Percentiles rank a stretch among this genome's conserved stretches.
These are phyloP conservation scores for Dolichotis patagonum DNA, from an alignment of 2,113 vertebrate species.

Conservation along the genomic window DNA sequence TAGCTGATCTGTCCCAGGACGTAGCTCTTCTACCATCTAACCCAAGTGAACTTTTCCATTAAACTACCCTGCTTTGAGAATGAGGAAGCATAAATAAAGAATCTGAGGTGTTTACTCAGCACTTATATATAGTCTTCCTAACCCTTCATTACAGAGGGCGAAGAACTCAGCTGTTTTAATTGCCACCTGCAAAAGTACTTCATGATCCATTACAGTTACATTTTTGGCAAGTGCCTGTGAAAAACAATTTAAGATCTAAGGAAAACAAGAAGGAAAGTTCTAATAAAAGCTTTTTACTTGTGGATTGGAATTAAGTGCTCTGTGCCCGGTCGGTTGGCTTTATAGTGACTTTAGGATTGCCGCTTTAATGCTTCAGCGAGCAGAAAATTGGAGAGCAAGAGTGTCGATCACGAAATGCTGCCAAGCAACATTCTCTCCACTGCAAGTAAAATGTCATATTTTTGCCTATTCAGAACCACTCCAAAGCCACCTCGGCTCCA, in stretches of 20 bases:
- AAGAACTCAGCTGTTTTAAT: conserved; percentile 66
- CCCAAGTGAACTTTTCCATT: conserved; percentile 43
- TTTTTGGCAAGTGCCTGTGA: conserved; percentile 49
- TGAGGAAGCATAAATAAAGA: conserved; percentile 71
- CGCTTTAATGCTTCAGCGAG: conserved; percentile 62
- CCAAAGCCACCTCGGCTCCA: neutral
- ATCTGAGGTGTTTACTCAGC: conserved; percentile 59
- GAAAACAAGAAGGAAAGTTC: conserved; percentile 34
- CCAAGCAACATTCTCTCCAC: conserved; percentile 45
- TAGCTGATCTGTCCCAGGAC: conserved; percentile 29
- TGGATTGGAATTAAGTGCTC: conserved; percentile 62
- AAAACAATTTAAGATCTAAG: conserved; percentile 53
- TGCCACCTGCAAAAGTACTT: conserved; percentile 67
- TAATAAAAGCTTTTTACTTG: conserved; percentile 67
- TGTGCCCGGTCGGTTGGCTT: conserved; percentile 44
- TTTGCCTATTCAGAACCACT: conserved; percentile 43
- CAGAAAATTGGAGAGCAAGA: conserved; percentile 72
- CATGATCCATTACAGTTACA: neutral
- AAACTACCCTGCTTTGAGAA: conserved; percentile 54
- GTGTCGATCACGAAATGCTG: neutral
- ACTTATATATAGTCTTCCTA: conserved; percentile 75
- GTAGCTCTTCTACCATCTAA: conserved; percentile 30
- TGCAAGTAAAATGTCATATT: conserved; percentile 39
- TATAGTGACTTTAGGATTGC: conserved; percentile 53
- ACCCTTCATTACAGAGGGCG: conserved; percentile 72